Base-by-base conservation (phyloP, 2,888 invertebrate genomes). In the Luperina testacea region DNA sequence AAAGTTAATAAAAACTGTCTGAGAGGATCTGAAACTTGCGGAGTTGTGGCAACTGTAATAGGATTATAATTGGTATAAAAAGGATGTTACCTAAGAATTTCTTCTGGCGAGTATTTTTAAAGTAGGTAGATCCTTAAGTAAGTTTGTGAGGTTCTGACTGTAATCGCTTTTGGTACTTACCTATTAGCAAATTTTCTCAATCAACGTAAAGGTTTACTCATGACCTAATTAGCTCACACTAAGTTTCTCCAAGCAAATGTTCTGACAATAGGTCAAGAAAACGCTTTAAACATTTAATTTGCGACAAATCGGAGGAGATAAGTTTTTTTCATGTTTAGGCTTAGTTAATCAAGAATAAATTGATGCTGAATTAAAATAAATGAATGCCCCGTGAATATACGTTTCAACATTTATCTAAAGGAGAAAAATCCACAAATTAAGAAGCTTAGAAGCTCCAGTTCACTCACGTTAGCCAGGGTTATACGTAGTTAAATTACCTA, bases 1-100 rank as follows among this genome's bases (percentile, higher is more conserved):
- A 76, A 82, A 65, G 77, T 82, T 77, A 59, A 57, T 82, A 68
- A 77, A 81, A 81, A 77, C 72, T 82, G 72, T 77, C 78, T 77
- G 78, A 69, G 72, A 68, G 71, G 63, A 72, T 81, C 53, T 81
- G 63, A 45, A 69, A 82, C 42, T 81, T 57, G 72, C 38, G 15
- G 59, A 17, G 61, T 61, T 68, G 77, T 57, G 61, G 45, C 57
- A 63, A 76, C n/a, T 65, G n/a, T 81, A 76, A 59, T 64, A 59
- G 17, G 69, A 80, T 81, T 70, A 81, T 81, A 70, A 81, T 82
- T 77, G 65, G 13, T 70, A 51, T 78, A 45, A 64, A 45, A 64
- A 45, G 20, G 32, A 61, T 70, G 24, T 61, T 1, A 32, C 32
- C 32, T 32, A 68, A 65, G 51, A 69, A 38, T 59, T 32, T 80